Conservation (phyloP, 1,140 invertebrate species). For the Pomacea maculata region DNA sequence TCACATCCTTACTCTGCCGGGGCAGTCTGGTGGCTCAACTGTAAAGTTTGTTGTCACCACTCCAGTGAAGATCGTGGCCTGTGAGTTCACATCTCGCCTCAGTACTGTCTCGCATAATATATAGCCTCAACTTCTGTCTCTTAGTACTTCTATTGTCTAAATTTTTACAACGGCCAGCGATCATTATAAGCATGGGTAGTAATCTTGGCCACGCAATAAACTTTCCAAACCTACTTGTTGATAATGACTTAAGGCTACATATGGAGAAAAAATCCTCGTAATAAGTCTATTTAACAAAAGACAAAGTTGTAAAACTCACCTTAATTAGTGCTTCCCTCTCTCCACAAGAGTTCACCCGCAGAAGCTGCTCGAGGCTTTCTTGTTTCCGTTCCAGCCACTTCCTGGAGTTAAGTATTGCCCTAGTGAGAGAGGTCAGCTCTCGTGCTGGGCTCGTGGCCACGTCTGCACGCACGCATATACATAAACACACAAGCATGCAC, state of each 20-base stretch:
- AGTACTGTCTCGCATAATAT: no score
- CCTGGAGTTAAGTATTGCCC: slow-evolving; percentile 13
- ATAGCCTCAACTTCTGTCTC: no score
- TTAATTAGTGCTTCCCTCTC: not conserved
- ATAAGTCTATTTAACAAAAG: not conserved
- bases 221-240: not conserved
- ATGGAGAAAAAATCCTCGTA: not conserved
- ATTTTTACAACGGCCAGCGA: not conserved
- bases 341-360: not conserved
- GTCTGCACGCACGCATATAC: slow-evolving; percentile 1
- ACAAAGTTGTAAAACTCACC: not conserved
- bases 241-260: not conserved
- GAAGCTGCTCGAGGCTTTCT: not conserved
- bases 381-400: slow-evolving; percentile 26
- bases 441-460: slow-evolving; percentile 24
- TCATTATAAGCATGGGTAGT: not conserved
- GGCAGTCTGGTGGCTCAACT: no score
- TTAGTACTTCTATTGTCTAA: no score
- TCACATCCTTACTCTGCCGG: no score
- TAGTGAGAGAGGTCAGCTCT: slow-evolving; percentile 25
- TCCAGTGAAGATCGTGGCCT: no score
- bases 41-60: no score
- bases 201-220: no score
- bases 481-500: not conserved
- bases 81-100: no score